phyloP scores from a whole-genome alignment of 2,113 vertebrate species.

The Sphyrna mokarran region DNA sequence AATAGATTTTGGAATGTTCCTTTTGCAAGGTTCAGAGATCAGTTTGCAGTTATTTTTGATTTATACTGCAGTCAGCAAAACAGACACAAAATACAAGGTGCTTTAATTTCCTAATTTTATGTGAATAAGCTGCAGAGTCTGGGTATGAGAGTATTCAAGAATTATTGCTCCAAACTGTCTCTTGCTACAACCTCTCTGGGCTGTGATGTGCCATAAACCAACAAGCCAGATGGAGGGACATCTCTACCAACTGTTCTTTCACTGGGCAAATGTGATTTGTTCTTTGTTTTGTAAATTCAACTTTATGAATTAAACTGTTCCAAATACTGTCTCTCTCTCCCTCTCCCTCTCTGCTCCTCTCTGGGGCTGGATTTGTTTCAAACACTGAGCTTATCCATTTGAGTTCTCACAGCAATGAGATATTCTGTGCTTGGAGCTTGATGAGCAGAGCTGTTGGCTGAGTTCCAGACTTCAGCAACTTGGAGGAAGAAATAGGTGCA shows the following conservation, averaged over 20 bases:
- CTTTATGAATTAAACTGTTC: not conserved
- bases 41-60: not conserved
- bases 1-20: not conserved
- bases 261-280: not conserved
- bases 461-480: not conserved
- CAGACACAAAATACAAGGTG: not conserved
- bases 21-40: not conserved
- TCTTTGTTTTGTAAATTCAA: not conserved
- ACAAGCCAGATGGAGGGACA: not conserved
- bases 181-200: too few species aligned
- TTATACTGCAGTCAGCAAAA: not conserved
- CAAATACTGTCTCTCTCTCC: not conserved
- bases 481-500: not conserved
- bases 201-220: not conserved
- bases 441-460: not conserved
- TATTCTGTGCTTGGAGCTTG: not conserved
- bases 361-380: not conserved
- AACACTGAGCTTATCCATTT: not conserved
- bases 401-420: not conserved
- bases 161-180: not conserved
- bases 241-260: not conserved
- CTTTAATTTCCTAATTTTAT: not conserved
- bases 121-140: not conserved
- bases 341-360: not conserved
- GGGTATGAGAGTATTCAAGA: not conserved